A percentile compares a stretch with the other conserved stretches of the same genome.
Conservation (phyloP, 2,797 vertebrate species). For the Hydrophis major region DNA sequence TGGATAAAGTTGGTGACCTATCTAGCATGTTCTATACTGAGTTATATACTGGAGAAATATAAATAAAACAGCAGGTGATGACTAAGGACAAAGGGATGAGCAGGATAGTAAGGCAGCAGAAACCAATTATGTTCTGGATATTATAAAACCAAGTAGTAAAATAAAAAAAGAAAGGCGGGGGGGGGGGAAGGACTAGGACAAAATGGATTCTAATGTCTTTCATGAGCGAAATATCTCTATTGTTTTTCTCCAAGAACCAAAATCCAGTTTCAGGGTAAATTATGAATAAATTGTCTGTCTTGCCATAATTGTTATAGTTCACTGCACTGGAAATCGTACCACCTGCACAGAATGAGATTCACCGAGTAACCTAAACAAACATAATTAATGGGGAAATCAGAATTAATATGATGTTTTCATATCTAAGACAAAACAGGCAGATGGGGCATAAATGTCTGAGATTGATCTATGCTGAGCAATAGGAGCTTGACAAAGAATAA, state of each 20-base stretch:
- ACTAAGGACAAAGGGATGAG: constrained; percentile 39
- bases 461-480: constrained; percentile 66
- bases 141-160: constrained; percentile 60
- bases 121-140: constrained; percentile 66
- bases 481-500: constrained; percentile 49
- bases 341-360: constrained; percentile 57
- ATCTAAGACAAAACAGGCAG: constrained; percentile 67
- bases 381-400: constrained; percentile 66
- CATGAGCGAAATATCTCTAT: constrained; percentile 64
- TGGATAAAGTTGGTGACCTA: neutral
- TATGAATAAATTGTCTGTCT: constrained; percentile 64
- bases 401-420: constrained; percentile 71
- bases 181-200: constrained; percentile 61
- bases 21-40: neutral
- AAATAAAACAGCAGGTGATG: constrained; percentile 65
- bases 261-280: constrained; percentile 61
- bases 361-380: constrained; percentile 56
- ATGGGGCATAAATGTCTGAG: constrained; percentile 59
- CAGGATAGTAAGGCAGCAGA: constrained; percentile 58
- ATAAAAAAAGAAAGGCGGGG: constrained; percentile 27
- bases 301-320: constrained; percentile 53
- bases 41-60: neutral
- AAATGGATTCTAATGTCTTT: constrained; percentile 62
- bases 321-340: constrained; percentile 52
- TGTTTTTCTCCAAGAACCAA: constrained; percentile 48